phyloP scores from a whole-genome alignment of 1,140 invertebrate genomes.

The Galendromus occidentalis region DNA sequence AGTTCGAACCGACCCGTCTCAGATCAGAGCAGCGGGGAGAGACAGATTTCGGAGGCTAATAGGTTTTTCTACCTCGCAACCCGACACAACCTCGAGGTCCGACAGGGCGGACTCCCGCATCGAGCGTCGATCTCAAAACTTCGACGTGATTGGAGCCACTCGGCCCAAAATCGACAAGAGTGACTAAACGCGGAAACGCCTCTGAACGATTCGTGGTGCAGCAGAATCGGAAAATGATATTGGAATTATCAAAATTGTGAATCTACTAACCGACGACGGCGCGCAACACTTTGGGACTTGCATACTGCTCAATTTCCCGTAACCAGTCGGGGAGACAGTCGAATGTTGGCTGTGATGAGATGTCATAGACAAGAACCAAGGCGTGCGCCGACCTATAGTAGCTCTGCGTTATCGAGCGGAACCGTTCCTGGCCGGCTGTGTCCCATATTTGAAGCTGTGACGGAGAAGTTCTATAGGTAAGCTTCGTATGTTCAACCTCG shows the following conservation, averaged over 20 bases:
- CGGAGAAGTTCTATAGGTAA: slow-evolving; percentile 8
- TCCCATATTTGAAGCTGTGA: slow-evolving; percentile 91
- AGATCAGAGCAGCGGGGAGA: no score
- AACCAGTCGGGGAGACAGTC: slow-evolving; percentile 88
- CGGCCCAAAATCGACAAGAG: no score
- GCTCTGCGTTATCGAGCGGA: slow-evolving; percentile 90
- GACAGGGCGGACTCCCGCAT: no score
- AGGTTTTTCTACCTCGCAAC: no score
- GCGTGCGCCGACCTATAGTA: slow-evolving; percentile 95
- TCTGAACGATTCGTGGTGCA: no score
- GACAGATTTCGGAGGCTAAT: no score
- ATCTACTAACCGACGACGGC: slow-evolving; percentile 57
- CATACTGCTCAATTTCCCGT: slow-evolving; percentile 87
- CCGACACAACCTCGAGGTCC: no score
- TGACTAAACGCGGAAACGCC: no score
- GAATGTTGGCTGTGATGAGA: slow-evolving; percentile 88
- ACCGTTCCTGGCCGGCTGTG: slow-evolving; percentile 86
- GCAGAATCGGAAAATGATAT: slow-evolving; percentile 11
- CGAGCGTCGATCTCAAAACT: no score
- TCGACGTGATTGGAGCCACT: no score
- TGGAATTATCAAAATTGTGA: neutral
- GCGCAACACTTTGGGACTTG: slow-evolving; percentile 74
- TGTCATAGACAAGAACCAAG: slow-evolving; percentile 89
- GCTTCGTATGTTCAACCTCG: neutral
- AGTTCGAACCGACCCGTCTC: no score